Evolutionary conservation across 2,113 vertebrate genomes (phyloP), one percentile per base, ranked within the genome.

Genomic region (Tragelaphus scriptus): DNA sequence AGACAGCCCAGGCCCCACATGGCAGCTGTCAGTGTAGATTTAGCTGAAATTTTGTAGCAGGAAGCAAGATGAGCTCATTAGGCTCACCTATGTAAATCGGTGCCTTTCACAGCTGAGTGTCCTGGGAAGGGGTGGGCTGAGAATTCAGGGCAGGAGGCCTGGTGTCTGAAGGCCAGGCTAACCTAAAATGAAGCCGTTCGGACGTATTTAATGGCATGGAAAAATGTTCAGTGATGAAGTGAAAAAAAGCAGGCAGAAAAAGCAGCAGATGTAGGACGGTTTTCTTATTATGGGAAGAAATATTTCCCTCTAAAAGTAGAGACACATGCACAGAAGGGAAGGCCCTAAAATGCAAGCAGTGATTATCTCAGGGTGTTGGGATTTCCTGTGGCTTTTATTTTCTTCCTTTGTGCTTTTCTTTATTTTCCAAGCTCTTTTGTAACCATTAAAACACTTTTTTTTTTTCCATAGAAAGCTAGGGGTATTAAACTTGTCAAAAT

Each of bases 171-270:
- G 88, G 59, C 88, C 19, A 1, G 65, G 75, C 49, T n/a, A 61
- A 71, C 61, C 47, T 6, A 5, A 88, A 79, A 95, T 53, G 93
- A 96, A 58, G 81, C 82, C 7, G 1, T 19, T 36, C 28, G 21
- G 28, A 71, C 36, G n/a, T 68, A 80, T 61, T 97, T 97, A 96
- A 97, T 96, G 95, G 58, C 94, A 92, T 0, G 6, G 96, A 96
- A 96, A 96, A 87, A 91, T 65, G 93, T 96, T 92, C 93, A 49
- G 56, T 58, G 91, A 94, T 92, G 58, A 82, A 68, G 91, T 84
- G 79, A 56, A 86, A 97, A 75, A 97, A 95, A 61, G 77, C 55
- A 89, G 85, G 95, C 96, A 97, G 94, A 91, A 95, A 97, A 97
- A 97, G 93, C 51, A 96, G 89, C 93, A 75, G 81, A 98, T 87